Conservation (phyloP, 2,888 invertebrate genomes). For the Oscheius onirici region DNA sequence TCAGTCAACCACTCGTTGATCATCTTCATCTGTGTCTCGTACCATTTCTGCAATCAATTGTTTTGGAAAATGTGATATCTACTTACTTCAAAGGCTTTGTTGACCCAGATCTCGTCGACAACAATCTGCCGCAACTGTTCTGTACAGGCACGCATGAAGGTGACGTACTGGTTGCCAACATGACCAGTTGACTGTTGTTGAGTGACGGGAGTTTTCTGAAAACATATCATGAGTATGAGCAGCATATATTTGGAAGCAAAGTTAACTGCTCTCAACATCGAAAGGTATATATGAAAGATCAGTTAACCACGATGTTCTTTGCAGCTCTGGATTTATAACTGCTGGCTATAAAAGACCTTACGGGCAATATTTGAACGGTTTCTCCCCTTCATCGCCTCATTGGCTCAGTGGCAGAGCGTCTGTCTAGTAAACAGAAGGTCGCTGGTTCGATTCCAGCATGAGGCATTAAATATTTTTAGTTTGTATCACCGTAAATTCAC, state of each 20-base stretch:
- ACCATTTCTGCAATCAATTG: constrained; percentile 82
- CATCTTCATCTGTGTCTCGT: constrained; percentile 90
- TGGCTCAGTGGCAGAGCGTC: constrained; percentile 68
- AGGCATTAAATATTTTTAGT: constrained; percentile 44
- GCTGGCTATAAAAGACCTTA: too few species aligned
- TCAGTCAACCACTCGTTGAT: constrained; percentile 93
- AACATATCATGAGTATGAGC: too few species aligned
- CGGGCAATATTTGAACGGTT: too few species aligned
- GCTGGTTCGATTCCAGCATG: constrained; percentile 68
- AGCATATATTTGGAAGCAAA: neutral
- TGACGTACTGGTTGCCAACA: constrained; percentile 91
- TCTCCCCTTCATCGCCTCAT: too few species aligned
- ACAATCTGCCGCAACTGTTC: constrained; percentile 98
- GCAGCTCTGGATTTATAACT: too few species aligned
- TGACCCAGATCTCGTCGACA: constrained; percentile 84
- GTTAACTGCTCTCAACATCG: neutral
- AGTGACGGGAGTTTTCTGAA: constrained; percentile 48
- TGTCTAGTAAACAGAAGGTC: constrained; percentile 70
- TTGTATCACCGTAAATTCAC: too few species aligned
- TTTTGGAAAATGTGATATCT: neutral
- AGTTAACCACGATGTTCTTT: too few species aligned
- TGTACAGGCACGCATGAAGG: constrained; percentile 95
- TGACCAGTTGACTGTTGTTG: constrained; percentile 61
- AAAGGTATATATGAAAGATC: neutral
- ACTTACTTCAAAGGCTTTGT: constrained; percentile 81